phyloP scores from a whole-genome alignment of 2,113 vertebrate species.

The Sebastes schlegelii region DNA sequence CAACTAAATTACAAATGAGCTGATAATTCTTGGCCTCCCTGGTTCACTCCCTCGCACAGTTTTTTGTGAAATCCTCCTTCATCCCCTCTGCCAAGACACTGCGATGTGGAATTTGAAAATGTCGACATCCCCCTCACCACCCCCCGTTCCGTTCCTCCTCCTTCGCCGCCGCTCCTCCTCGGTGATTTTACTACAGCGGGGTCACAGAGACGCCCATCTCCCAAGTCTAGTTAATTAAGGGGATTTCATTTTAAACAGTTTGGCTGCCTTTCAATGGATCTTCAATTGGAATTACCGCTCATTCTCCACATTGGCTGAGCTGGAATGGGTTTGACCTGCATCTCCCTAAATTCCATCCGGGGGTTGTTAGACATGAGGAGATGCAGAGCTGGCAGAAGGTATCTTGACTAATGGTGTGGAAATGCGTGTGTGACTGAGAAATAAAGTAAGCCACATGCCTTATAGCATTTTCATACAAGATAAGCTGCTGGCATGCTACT shows the following conservation, averaged over 20 bases:
- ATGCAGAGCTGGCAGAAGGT: slow-evolving; percentile 66
- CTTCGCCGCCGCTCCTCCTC: slow-evolving; percentile 14
- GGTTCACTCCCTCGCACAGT: slow-evolving; percentile 56
- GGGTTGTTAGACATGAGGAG: slow-evolving; percentile 51
- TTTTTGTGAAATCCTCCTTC: slow-evolving; percentile 53
- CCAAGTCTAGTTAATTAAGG: slow-evolving; percentile 69
- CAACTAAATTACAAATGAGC: slow-evolving; percentile 76
- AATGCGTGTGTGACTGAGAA: slow-evolving; percentile 54
- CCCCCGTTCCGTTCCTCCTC: background rate
- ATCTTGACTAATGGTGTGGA: slow-evolving; percentile 65
- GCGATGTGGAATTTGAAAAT: slow-evolving; percentile 68
- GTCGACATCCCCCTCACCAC: slow-evolving; percentile 52
- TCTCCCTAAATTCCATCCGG: slow-evolving; percentile 57
- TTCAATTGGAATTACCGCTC: slow-evolving; percentile 51
- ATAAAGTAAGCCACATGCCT: slow-evolving; percentile 54
- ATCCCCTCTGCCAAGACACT: slow-evolving; percentile 59
- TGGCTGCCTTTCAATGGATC: slow-evolving; percentile 67
- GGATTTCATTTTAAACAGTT: slow-evolving; percentile 63
- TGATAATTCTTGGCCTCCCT: slow-evolving; percentile 59
- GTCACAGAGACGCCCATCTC: slow-evolving; percentile 57
- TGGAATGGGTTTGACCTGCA: slow-evolving; percentile 59
- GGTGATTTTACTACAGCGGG: slow-evolving; percentile 45
- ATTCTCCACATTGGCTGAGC: slow-evolving; percentile 46
- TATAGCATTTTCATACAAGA: slow-evolving; percentile 49
- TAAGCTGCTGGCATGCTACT: slow-evolving; percentile 53